Conservation (phyloP, 2,113 vertebrate species). For the Taxidea taxus region DNA sequence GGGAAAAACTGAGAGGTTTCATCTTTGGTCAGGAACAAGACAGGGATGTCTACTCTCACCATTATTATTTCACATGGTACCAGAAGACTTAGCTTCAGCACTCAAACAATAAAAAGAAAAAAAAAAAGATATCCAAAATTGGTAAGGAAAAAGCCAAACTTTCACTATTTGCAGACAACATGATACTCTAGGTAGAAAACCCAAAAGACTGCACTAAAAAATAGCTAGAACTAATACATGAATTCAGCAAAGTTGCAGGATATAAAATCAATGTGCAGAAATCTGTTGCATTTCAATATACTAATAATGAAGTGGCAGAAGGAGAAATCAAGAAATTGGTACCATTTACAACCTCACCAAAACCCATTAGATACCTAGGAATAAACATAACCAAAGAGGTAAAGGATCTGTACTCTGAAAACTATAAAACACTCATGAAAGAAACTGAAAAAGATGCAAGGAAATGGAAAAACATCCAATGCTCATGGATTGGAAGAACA, state of each 20-base stretch:
- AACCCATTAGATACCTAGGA: neutral
- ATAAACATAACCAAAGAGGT: neutral
- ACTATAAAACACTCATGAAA: neutral
- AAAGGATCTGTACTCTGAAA: neutral
- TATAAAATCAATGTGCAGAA: neutral
- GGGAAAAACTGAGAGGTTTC: neutral
- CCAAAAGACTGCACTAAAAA: neutral
- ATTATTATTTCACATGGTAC: neutral
- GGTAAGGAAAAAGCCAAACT: neutral
- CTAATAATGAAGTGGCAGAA: no score
- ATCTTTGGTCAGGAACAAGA: neutral
- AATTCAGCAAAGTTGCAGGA: neutral
- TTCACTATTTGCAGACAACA: neutral
- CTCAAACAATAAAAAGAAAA: neutral
- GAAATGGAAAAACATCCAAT: neutral
- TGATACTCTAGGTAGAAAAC: neutral
- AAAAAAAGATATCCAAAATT: neutral
- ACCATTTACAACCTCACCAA: no score
- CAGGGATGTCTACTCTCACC: neutral
- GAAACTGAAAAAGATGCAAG: neutral
- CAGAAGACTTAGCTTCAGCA: neutral
- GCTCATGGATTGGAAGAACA: neutral
- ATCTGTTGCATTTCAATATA: no score
- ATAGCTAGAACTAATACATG: neutral
- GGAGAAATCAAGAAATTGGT: no score